Evolutionary conservation across 2,113 vertebrate genomes (phyloP).

Genomic region (Puntigrus tetrazona): DNA sequence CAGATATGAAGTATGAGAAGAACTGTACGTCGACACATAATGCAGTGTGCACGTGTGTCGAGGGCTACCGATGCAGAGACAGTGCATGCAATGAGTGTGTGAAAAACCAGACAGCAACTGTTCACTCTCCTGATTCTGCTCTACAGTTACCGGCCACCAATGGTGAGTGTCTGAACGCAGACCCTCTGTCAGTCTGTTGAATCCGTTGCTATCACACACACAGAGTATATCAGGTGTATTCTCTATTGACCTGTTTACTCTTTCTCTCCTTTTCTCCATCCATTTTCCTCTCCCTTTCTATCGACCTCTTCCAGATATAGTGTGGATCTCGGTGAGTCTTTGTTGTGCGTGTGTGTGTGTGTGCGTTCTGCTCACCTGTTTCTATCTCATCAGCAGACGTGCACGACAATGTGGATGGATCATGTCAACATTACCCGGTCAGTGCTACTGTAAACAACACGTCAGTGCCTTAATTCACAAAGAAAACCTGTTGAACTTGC

Average conservation of each 20-base stretch:
- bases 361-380: slow-evolving; percentile 52
- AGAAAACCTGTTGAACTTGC: not conserved
- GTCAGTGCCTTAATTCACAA: not conserved
- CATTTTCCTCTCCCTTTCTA: slow-evolving; percentile 43
- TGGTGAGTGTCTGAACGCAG: slow-evolving; percentile 21
- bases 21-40: slow-evolving; percentile 13
- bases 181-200: not conserved
- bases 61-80: slow-evolving; percentile 60
- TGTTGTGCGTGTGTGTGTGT: slow-evolving; percentile 58
- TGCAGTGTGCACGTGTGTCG: slow-evolving; percentile 63
- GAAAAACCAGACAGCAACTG: not conserved
- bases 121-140: not conserved
- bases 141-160: not conserved
- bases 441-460: slow-evolving; percentile 42
- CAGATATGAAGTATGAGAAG: slow-evolving; percentile 52
- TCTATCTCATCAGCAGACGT: slow-evolving; percentile 57
- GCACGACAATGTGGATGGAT: slow-evolving; percentile 58
- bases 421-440: slow-evolving; percentile 53
- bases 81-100: slow-evolving; percentile 52
- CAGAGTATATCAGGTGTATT: slow-evolving; percentile 27
- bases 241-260: slow-evolving; percentile 45
- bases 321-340: slow-evolving; percentile 61
- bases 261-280: slow-evolving; percentile 27
- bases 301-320: slow-evolving; percentile 59
- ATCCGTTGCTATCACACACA: slow-evolving; percentile 1